Evolutionary conservation across 2,113 vertebrate species (phyloP).

Genomic region (Potamarius usumacintae): DNA sequence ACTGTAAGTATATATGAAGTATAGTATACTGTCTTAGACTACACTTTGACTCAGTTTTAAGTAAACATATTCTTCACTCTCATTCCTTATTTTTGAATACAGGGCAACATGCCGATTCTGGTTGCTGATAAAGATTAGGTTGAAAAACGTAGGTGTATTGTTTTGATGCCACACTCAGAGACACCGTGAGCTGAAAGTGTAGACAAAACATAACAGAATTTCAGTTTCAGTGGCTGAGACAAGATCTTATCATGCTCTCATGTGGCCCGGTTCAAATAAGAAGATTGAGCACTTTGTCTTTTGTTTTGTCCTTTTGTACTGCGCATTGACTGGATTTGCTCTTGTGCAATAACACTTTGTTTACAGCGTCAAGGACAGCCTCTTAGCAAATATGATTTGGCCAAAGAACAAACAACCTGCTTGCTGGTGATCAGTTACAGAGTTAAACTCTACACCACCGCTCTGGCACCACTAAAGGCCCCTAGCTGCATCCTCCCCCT

Average conservation of each 20-base stretch:
- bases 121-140: background rate
- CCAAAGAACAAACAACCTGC: conserved; percentile 9
- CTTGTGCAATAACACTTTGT: conserved; percentile 34
- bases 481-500: conserved; percentile 43
- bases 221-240: background rate
- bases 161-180: background rate
- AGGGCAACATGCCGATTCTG: background rate
- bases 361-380: conserved; percentile 18
- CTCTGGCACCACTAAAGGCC: conserved; percentile 45
- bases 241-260: conserved; percentile 11
- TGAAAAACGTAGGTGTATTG: background rate
- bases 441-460: conserved; percentile 27
- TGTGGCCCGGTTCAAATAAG: conserved; percentile 14
- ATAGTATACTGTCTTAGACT: background rate
- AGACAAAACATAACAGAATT: conserved; percentile 14
- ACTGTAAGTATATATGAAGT: background rate
- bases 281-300: background rate
- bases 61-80: background rate
- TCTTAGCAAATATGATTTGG: conserved; percentile 28
- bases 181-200: background rate
- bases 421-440: conserved; percentile 33
- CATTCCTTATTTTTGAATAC: background rate
- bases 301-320: conserved; percentile 7
- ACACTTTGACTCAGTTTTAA: background rate
- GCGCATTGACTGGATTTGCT: conserved; percentile 25